Conservation (phyloP, 2,113 vertebrate genomes). For the Glareola pratincola region DNA sequence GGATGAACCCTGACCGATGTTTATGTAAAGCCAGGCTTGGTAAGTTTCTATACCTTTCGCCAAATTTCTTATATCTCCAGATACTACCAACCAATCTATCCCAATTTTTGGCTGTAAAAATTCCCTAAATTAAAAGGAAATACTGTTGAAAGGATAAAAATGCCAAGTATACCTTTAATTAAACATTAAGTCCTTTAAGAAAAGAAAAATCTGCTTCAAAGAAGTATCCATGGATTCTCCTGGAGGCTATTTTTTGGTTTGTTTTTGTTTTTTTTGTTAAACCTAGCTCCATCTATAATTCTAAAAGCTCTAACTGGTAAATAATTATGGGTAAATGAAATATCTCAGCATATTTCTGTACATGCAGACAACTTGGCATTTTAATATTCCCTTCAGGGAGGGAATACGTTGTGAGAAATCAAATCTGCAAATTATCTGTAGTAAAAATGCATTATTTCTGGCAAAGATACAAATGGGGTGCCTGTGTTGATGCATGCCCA, state of each 20-base stretch:
- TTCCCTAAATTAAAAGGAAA: not conserved
- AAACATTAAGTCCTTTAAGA: not conserved
- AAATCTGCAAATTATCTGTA: constrained; percentile 21
- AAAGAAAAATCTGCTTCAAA: not conserved
- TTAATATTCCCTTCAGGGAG: constrained; percentile 10
- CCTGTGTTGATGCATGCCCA: constrained; percentile 41
- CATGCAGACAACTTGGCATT: not conserved
- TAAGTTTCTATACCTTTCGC: not conserved
- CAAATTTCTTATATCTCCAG: not conserved
- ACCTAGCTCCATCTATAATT: not conserved
- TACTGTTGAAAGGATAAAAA: not conserved
- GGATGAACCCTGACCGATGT: not conserved
- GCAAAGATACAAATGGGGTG: constrained; percentile 38
- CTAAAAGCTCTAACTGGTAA: constrained; percentile 10
- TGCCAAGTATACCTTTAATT: not conserved
- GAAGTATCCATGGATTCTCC: not conserved
- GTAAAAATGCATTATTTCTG: constrained; percentile 40
- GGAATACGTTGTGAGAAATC: not conserved
- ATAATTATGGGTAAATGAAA: constrained; percentile 21
- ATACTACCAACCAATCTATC: not conserved
- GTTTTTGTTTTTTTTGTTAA: not conserved
- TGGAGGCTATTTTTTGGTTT: not conserved
- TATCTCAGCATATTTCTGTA: not conserved
- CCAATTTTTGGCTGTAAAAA: not conserved
- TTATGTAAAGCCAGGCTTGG: not conserved